Percentiles rank a stretch among this genome's conserved stretches.
phyloP scores from a whole-genome alignment of 1,140 invertebrate genomes.

The Globodera rostochiensis region DNA sequence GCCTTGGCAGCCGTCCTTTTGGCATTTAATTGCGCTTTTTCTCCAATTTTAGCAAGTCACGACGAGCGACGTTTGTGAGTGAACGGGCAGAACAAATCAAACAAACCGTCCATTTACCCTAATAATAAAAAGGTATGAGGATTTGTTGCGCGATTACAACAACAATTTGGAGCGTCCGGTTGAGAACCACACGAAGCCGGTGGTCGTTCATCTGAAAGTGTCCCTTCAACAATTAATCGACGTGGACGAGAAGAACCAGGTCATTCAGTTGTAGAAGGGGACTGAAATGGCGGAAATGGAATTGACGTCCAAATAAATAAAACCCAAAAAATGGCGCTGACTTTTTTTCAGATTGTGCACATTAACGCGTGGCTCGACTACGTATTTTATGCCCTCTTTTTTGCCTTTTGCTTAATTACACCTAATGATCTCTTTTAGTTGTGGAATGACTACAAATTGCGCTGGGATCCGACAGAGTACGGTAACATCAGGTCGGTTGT shows the following conservation, averaged over 20 bases:
- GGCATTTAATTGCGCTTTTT: neutral
- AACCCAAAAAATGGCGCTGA: neutral
- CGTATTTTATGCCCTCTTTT: constrained; percentile 28
- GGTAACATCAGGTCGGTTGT: constrained; percentile 80
- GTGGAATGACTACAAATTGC: constrained; percentile 97
- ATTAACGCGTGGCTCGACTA: constrained; percentile 66
- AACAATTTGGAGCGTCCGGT: constrained; percentile 94
- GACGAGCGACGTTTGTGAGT: neutral
- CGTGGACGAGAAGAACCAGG: constrained; percentile 75
- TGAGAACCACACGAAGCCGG: constrained; percentile 70
- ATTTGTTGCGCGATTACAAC: constrained; percentile 75
- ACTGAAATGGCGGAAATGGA: too few relatives aligned
- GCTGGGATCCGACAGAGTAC: constrained; percentile 93
- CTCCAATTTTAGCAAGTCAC: neutral
- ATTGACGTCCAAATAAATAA: neutral
- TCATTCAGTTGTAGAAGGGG: neutral
- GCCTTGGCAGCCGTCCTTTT: neutral
- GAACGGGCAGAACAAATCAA: neutral
- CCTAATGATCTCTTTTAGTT: constrained; percentile 68
- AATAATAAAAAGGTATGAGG: constrained; percentile 25
- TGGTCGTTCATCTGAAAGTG: constrained; percentile 62
- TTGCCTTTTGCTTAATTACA: neutral
- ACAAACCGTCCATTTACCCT: neutral
- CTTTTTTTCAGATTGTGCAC: constrained; percentile 54
- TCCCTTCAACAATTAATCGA: constrained; percentile 93